A percentile compares a stretch with the other conserved stretches of the same genome.
Conservation (phyloP, 2,797 vertebrate genomes). For the Semaprochilodus insignis region DNA sequence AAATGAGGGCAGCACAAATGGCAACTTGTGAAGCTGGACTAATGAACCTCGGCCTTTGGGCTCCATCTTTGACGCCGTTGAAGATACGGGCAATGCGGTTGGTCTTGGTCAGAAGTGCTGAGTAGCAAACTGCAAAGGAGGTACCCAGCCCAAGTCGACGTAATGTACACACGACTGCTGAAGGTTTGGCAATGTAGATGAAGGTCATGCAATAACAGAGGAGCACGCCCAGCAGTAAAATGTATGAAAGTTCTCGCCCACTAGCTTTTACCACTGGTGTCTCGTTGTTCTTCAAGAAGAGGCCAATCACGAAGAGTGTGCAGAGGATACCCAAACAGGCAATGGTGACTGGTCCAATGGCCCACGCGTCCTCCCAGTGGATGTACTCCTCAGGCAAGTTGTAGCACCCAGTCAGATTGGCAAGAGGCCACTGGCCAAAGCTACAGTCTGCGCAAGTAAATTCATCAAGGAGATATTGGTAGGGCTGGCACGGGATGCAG, state of each 20-base stretch:
- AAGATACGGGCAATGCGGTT: constrained; percentile 98
- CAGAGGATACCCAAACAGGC: constrained; percentile 94
- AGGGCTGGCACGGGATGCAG: constrained; percentile 95
- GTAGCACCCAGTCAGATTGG: constrained; percentile 91
- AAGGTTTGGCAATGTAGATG: constrained; percentile 95
- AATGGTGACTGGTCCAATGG: constrained; percentile 92
- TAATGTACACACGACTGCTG: constrained; percentile 89
- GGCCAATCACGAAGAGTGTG: constrained; percentile 89
- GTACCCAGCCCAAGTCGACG: constrained; percentile 93
- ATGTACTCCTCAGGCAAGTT: constrained; percentile 97
- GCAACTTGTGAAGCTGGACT: constrained; percentile 95
- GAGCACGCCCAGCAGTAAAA: constrained; percentile 91
- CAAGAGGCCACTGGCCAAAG: constrained; percentile 93
- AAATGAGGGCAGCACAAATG: constrained; percentile 94
- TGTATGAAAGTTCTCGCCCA: constrained; percentile 95
- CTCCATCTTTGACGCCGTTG: constrained; percentile 91
- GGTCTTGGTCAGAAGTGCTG: constrained; percentile 96
- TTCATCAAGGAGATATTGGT: constrained; percentile 92
- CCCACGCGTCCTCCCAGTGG: constrained; percentile 95
- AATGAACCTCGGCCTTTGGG: constrained; percentile 93
- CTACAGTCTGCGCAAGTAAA: constrained; percentile 95
- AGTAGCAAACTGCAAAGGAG: constrained; percentile 96
- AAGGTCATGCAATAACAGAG: constrained; percentile 99
- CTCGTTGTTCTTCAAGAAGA: constrained; percentile 92
- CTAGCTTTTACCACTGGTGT: constrained; percentile 97